Base-by-base conservation (phyloP, 2,797 vertebrate species). In the Artibeus jamaicensis region DNA sequence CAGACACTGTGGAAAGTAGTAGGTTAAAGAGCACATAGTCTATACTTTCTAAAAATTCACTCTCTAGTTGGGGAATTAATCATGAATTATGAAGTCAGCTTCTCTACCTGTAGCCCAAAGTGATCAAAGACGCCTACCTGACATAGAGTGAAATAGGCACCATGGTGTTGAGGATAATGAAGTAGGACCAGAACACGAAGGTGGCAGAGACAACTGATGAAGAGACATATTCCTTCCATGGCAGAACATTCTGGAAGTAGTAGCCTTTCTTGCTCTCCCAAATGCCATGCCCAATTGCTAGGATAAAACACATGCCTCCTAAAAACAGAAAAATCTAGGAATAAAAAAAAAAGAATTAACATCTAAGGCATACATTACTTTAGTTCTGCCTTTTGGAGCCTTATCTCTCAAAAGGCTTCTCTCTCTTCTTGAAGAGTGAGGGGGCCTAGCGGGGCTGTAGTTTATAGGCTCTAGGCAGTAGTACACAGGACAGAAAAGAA, bases 121-220 rank as follows among this genome's bases (percentile, higher is more conserved):
- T 42, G 10, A 62, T 62, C 48, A 85, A 59, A 92, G 59, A 24
- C 21, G 74, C 98, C 0, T 98, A 99, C 99, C 99, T 99, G 98
- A 99, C 99, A 0, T 99, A 99, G 95, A 99, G 99, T 0, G 99
- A 99, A 96, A 99, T 99, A 16, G 99, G 99, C 94, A 99, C 99
- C 98, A 99, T 98, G 0, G 99, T 99, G 98, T 99, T 99, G 94
- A 99, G 99, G 96, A 99, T 99, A 93, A 99, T 99, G 98, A 99
- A 98, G 0, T 99, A 99, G 26, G 99, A 99, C 99, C 99, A 99
- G 98, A 99, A 99, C 96, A 98, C 96, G 81, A 99, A 99, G 98
- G 99, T 98, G 50, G 98, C 98, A 0, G 99, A 99, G 89, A 99
- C 98, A 48, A 93, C 4, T 0, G 99, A 97, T 5, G 98, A 98